Base-by-base conservation (phyloP, 2,113 vertebrate species). In the Cacatua alba region DNA sequence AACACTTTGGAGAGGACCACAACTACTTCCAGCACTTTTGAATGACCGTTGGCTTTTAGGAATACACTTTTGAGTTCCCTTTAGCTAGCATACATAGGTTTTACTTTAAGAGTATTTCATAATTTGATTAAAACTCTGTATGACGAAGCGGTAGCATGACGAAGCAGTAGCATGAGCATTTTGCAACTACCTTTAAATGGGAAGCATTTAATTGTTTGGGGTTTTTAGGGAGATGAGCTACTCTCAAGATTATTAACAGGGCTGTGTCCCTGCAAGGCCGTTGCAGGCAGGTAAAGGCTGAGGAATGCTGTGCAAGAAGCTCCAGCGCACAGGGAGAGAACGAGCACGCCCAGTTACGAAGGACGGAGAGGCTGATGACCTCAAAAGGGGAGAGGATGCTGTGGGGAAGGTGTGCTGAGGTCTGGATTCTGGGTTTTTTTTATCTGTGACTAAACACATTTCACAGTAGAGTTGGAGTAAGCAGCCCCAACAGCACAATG, bases 331-430 rank as follows among this genome's bases (percentile, higher is more conserved):
- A 4, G 67, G 63, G 39, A 81, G 83, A 49, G 70, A 52, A 79
- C 0, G 10, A 94, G 96, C 88, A 87, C 92, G 9, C 87, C 93
- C 90, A 76, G 85, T 62, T 63, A 28, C 10, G 63, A 78, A 76
- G 82, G 78, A 82, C 14, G 0, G 65, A 60, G 46, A 80, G 60
- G 77, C 65, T 1, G 10, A 81, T 65, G 80, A 96, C 95, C 92
- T 94, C 84, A 92, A 82, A 96, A 94, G 69, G 72, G 91, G 84
- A 92, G 88, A 92, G 77, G 95, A 96, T 90, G 92, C 95, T 89
- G 86, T 10, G 67, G 63, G 81, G 86, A 94, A 96, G 94, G 94
- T 96, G 91, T 91, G 92, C 86, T 24, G 23, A 91, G 88, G 62
- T 82, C 84, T 77, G 88, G 25, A 23, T 94, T 86, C 92, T 55